Conservation (phyloP, 1,140 invertebrate genomes). For the Caenorhabditis latens region DNA sequence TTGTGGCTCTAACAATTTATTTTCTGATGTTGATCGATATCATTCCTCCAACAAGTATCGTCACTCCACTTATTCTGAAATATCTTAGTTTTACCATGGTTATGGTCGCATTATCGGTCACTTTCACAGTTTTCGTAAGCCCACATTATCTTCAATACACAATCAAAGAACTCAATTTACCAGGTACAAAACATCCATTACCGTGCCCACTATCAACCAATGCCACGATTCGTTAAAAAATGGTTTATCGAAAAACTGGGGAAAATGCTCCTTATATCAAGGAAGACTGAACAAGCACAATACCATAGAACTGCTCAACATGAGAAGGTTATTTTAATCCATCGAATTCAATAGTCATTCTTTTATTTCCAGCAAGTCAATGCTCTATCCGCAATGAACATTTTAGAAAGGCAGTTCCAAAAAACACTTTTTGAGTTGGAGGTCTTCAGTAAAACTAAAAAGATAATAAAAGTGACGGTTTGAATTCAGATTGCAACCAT, state of each 20-base stretch:
- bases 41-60: constrained; percentile 93
- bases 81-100: constrained; percentile 97
- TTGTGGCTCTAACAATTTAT: constrained; percentile 93
- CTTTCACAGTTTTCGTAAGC: constrained; percentile 86
- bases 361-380: constrained; percentile 59
- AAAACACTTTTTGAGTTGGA: constrained; percentile 62
- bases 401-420: constrained; percentile 61
- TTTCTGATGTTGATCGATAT: constrained; percentile 99
- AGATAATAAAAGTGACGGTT: neutral
- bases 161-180: too few species aligned
- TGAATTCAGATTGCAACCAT: constrained; percentile 49
- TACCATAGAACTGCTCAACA: constrained; percentile 54
- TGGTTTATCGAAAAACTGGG: constrained; percentile 90
- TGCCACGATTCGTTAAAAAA: constrained; percentile 92
- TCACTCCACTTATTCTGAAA: constrained; percentile 95
- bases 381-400: constrained; percentile 58
- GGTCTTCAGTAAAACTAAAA: neutral
- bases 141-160: too few species aligned
- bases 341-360: neutral
- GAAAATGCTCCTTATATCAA: constrained; percentile 65
- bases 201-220: constrained; percentile 84
- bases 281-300: constrained; percentile 57
- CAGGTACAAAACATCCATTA: constrained; percentile 95
- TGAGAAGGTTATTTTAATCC: neutral
- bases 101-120: constrained; percentile 98